phyloP scores from a whole-genome alignment of 2,888 invertebrate species.

The Platycnemis pennipes region DNA sequence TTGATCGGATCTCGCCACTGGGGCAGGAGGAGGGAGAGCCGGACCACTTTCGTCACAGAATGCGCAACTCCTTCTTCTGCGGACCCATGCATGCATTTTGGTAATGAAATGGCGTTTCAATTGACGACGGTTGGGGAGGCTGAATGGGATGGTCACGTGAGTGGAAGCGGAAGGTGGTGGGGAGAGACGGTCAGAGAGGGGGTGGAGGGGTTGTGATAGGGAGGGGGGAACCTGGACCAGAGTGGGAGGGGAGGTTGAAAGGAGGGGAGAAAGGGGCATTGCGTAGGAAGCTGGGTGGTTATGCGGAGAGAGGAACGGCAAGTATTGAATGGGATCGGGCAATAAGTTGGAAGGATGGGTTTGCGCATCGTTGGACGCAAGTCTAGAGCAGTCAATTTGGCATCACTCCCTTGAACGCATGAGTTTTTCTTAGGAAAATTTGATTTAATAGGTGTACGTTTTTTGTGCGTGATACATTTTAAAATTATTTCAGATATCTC shows the following conservation, averaged over 20 bases:
- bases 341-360: not conserved
- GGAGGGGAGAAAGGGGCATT: too few species aligned
- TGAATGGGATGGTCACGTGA: not conserved
- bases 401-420: too few species aligned
- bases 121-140: not conserved
- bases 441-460: too few species aligned
- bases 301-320: not conserved
- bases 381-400: too few species aligned
- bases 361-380: too few species aligned
- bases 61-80: not conserved
- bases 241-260: not conserved
- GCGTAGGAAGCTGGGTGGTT: too few species aligned
- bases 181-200: not conserved
- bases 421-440: too few species aligned
- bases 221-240: not conserved
- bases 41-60: not conserved
- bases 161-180: not conserved
- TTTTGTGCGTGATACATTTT: too few species aligned
- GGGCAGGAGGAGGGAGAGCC: not conserved
- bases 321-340: not conserved
- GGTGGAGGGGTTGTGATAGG: not conserved
- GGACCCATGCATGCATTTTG: not conserved
- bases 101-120: conserved; percentile 26
- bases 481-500: too few species aligned
- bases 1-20: not conserved